These are phyloP conservation scores for Acronicta leporina DNA, from an alignment of 2,888 invertebrate genomes.

Conservation along the genomic window DNA sequence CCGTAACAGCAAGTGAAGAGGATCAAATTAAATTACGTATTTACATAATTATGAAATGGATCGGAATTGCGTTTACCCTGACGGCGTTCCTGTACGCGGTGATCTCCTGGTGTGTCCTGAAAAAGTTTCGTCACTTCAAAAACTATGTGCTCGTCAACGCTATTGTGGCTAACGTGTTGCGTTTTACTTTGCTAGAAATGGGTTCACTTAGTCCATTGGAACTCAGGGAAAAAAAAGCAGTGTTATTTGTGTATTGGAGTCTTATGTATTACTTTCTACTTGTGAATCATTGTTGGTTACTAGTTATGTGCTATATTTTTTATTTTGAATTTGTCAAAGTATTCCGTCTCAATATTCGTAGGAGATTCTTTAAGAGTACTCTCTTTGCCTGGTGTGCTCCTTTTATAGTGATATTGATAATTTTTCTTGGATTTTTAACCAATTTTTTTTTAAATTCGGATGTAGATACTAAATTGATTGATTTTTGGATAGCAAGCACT, in stretches of 20 bases:
- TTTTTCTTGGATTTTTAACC: neutral
- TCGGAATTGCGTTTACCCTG: neutral
- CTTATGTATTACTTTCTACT: neutral
- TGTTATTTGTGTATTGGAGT: neutral
- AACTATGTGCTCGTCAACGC: constrained; percentile 2
- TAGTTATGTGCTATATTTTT: neutral
- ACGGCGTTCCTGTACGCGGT: neutral
- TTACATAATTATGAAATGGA: constrained; percentile 1
- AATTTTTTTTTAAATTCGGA: neutral
- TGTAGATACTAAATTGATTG: neutral
- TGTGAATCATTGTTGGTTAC: neutral
- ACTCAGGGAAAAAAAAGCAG: neutral
- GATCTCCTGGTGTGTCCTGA: neutral
- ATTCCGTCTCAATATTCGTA: neutral
- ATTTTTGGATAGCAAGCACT: neutral
- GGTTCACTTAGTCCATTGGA: neutral
- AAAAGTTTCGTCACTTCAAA: constrained; percentile 1
- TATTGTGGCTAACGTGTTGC: neutral
- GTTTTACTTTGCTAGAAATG: neutral
- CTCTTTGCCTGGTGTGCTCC: neutral
- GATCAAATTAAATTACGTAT: neutral
- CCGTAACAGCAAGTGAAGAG: neutral
- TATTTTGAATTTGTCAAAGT: neutral
- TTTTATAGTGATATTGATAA: neutral
- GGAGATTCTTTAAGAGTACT: neutral